Percentiles rank a stretch among this genome's conserved stretches.
These are phyloP conservation scores for Dendroctonus ponderosae DNA, from an alignment of 1,140 invertebrate genomes.

Conservation along the genomic window DNA sequence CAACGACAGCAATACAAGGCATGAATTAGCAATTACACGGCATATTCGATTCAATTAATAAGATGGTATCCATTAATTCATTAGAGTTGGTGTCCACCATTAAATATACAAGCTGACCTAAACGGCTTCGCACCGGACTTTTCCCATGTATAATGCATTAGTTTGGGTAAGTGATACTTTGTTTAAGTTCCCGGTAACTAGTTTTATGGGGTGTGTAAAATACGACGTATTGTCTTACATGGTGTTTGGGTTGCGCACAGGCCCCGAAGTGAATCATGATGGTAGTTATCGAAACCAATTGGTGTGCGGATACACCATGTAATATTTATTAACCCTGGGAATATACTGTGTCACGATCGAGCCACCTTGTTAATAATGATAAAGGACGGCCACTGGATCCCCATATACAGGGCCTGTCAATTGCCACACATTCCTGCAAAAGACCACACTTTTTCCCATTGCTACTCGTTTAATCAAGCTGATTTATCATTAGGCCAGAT, in stretches of 20 bases:
- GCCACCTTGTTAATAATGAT: conserved; percentile 31
- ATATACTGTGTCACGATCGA: conserved; percentile 27
- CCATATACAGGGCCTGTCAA: background rate
- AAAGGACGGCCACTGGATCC: conserved; percentile 12
- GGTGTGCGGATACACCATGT: conserved; percentile 26
- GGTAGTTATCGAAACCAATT: conserved; percentile 34
- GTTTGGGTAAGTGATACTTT: conserved; percentile 26
- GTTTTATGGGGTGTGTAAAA: conserved; percentile 36
- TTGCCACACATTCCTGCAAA: too few relatives aligned
- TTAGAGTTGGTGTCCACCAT: background rate
- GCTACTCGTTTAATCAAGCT: too few relatives aligned
- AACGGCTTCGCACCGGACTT: conserved; percentile 21
- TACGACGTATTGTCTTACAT: conserved; percentile 35
- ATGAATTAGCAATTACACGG: too few relatives aligned
- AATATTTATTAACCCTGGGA: conserved; percentile 36
- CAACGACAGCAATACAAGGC: too few relatives aligned
- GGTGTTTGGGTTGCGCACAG: conserved; percentile 16
- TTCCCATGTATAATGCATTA: conserved; percentile 30
- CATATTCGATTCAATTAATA: conserved; percentile 4
- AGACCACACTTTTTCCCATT: too few relatives aligned
- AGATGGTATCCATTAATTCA: conserved; percentile 1
- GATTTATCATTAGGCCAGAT: too few relatives aligned
- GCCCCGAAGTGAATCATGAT: conserved; percentile 31
- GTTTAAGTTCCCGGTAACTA: conserved; percentile 29
- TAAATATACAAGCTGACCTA: conserved; percentile 23